Percentiles rank a stretch among this genome's conserved stretches.
Conservation (phyloP, 2,888 invertebrate species). For the Ctenicera cuprea region DNA sequence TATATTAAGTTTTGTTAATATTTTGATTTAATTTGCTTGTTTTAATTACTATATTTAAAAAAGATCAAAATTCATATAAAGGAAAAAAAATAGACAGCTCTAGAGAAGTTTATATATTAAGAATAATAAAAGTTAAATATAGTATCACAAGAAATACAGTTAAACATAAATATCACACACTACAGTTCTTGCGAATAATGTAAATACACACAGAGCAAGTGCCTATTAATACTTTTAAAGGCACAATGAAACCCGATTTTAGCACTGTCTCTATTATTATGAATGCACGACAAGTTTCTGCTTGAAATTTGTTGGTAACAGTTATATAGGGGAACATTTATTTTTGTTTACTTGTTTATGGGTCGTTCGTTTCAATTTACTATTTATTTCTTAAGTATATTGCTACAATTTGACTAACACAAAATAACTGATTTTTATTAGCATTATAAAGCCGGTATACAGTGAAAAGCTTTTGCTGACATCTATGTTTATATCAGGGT, state of each 20-base stretch:
- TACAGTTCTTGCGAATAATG: conserved; percentile 40
- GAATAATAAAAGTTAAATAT: conserved; percentile 48
- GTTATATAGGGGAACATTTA: not conserved
- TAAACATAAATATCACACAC: conserved; percentile 48
- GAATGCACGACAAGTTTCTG: not conserved
- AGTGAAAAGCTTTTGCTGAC: not conserved
- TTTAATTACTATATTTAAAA: too few species aligned
- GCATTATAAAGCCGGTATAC: not conserved
- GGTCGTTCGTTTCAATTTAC: not conserved
- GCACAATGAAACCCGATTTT: conserved; percentile 27
- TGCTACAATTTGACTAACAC: too few species aligned
- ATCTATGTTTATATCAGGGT: conserved; percentile 13
- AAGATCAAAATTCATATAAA: not conserved
- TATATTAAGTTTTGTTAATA: too few species aligned
- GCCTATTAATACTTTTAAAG: conserved; percentile 38
- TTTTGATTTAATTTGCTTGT: too few species aligned
- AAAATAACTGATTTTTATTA: too few species aligned
- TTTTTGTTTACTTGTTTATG: not conserved
- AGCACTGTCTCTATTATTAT: not conserved
- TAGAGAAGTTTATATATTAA: conserved; percentile 39
- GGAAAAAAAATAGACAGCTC: not conserved
- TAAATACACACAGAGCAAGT: conserved; percentile 46
- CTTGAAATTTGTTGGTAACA: not conserved
- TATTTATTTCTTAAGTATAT: not conserved
- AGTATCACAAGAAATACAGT: conserved; percentile 51